These are phyloP conservation scores for Oedothorax gibbosus DNA, from an alignment of 1,140 invertebrate species.

Conservation along the genomic window DNA sequence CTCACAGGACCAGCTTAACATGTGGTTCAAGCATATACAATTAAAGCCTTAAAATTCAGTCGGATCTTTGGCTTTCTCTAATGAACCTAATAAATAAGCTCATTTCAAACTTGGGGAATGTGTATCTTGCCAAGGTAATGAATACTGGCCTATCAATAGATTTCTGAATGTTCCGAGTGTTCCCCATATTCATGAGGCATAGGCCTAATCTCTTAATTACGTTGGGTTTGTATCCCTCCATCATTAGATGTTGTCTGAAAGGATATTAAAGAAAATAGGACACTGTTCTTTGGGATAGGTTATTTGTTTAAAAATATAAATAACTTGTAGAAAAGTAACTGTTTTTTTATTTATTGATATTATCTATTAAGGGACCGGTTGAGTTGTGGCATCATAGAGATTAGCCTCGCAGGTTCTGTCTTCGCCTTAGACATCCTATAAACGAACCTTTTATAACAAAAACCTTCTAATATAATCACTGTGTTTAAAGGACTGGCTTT, in stretches of 20 bases:
- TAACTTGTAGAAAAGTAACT: too few species aligned
- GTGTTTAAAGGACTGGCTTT: too few species aligned
- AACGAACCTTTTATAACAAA: too few species aligned
- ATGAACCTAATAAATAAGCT: conserved; percentile 41
- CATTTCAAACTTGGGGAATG: conserved; percentile 39
- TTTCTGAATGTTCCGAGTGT: conserved; percentile 43
- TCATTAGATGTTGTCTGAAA: conserved; percentile 25
- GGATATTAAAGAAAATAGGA: too few species aligned
- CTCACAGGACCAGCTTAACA: not conserved
- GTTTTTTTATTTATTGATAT: too few species aligned
- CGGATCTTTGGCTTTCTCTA: not conserved
- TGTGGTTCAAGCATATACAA: not conserved
- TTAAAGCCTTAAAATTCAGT: conserved; percentile 24
- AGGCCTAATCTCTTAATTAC: conserved; percentile 50
- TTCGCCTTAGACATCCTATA: too few species aligned
- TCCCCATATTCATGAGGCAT: conserved; percentile 49
- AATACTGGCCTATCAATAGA: conserved; percentile 31
- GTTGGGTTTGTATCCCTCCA: conserved; percentile 20
- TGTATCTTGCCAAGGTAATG: conserved; percentile 35
- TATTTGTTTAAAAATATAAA: too few species aligned
- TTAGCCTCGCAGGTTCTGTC: too few species aligned
- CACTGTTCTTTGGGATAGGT: too few species aligned
- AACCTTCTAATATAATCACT: too few species aligned
- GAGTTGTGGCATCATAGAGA: too few species aligned
- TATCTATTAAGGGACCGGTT: too few species aligned